Conservation (phyloP, 1,140 invertebrate genomes). For the Myzus persicae region DNA sequence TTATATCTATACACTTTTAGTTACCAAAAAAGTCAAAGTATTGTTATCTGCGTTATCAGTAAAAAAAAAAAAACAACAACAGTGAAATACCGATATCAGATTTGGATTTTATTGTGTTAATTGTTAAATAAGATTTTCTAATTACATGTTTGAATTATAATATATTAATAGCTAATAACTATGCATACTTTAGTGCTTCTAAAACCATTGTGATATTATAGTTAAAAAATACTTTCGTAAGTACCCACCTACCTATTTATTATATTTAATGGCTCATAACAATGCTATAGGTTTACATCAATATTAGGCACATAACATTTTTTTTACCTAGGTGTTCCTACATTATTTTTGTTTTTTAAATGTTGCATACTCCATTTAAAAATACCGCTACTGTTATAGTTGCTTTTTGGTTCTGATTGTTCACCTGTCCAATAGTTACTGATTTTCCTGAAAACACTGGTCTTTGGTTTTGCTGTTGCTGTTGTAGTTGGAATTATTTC, state of each 20-base stretch:
- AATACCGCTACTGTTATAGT: neutral
- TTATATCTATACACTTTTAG: no score
- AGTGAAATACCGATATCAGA: neutral
- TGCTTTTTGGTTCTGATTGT: conserved; percentile 6
- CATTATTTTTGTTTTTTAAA: conserved; percentile 41
- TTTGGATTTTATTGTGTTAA: neutral
- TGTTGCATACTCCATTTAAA: conserved; percentile 45
- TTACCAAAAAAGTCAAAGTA: neutral
- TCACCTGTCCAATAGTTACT: conserved; percentile 1
- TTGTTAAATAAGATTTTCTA: neutral
- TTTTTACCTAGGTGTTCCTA: conserved; percentile 48
- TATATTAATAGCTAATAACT: neutral
- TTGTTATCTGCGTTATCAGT: conserved; percentile 1
- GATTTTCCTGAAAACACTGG: conserved; percentile 36
- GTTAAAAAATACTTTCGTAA: neutral
- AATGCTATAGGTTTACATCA: neutral
- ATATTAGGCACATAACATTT: neutral
- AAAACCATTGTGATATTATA: conserved; percentile 13
- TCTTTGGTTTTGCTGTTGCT: neutral
- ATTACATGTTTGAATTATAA: neutral
- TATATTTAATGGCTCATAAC: neutral
- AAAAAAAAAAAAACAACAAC: neutral
- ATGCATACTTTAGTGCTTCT: neutral
- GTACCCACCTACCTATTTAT: neutral
- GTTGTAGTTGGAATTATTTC: conserved; percentile 10